Evolutionary conservation across 92 coral and sea anemone genomes (phyloP).

Genomic region (Nematostella vectensis): DNA sequence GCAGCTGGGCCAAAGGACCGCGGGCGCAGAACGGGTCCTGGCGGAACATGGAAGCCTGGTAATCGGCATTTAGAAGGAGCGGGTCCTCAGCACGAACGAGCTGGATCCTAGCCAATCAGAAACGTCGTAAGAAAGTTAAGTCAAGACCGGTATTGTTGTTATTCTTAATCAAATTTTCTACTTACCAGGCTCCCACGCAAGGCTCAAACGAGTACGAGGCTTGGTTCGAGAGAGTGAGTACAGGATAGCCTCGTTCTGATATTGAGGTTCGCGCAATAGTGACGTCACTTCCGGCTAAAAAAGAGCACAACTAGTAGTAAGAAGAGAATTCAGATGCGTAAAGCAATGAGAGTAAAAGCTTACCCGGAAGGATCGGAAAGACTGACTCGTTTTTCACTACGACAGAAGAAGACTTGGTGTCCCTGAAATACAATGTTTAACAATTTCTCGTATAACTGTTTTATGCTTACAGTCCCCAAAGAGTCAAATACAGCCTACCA

Average conservation of each 20-base stretch:
- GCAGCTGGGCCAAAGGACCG: slow-evolving; percentile 82
- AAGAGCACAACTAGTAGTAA: background rate
- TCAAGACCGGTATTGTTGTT: too few relatives aligned
- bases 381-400: slow-evolving; percentile 80
- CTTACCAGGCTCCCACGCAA: slow-evolving; percentile 82
- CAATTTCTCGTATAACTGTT: too few relatives aligned
- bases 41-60: slow-evolving; percentile 62
- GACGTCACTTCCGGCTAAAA: slow-evolving; percentile 57
- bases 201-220: slow-evolving; percentile 85
- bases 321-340: background rate
- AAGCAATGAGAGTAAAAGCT: background rate
- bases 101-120: slow-evolving; percentile 57
- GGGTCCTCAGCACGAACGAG: slow-evolving; percentile 86
- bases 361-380: slow-evolving; percentile 67
- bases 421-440: slow-evolving; percentile 59
- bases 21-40: slow-evolving; percentile 81
- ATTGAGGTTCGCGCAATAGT: slow-evolving; percentile 90
- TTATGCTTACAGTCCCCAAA: too few relatives aligned
- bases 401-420: slow-evolving; percentile 51
- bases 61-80: slow-evolving; percentile 75
- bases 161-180: background rate
- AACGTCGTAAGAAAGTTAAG: background rate
- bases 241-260: slow-evolving; percentile 88
- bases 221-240: slow-evolving; percentile 85
- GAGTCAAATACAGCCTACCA: slow-evolving; percentile 80